Percentiles rank a stretch among this genome's conserved stretches.
phyloP scores from a whole-genome alignment of 2,888 invertebrate genomes.

The Platycnemis pennipes region DNA sequence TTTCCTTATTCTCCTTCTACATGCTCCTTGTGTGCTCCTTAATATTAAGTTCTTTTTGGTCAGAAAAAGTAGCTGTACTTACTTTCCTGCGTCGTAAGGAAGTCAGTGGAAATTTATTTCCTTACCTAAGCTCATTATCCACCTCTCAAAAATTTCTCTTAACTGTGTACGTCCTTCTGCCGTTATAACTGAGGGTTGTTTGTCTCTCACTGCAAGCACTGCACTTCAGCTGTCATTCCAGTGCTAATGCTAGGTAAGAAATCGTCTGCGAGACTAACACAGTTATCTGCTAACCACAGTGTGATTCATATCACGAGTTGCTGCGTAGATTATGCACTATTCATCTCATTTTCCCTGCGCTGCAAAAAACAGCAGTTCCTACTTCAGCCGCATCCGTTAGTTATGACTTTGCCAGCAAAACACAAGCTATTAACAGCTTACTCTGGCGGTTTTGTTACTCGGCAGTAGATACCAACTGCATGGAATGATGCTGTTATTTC shows the following conservation, averaged over 20 bases:
- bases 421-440: background rate
- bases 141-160: background rate
- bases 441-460: background rate
- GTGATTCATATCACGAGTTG: background rate
- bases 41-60: no score
- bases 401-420: background rate
- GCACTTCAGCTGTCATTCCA: background rate
- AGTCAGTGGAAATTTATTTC: background rate
- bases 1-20: no score
- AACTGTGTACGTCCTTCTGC: background rate
- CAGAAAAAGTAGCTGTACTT: no score
- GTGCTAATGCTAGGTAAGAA: constrained; percentile 11
- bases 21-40: no score
- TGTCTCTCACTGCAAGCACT: background rate
- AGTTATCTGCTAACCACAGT: background rate
- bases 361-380: background rate
- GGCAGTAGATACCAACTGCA: background rate
- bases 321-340: background rate
- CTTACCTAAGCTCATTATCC: background rate
- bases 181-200: background rate
- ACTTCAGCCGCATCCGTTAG: background rate
- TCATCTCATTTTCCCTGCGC: background rate
- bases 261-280: background rate
- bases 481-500: no score
- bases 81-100: no score